Evolutionary conservation across 2,888 invertebrate species (phyloP), one percentile per base, ranked within the genome.

Genomic region (Agrochola lychnidis): DNA sequence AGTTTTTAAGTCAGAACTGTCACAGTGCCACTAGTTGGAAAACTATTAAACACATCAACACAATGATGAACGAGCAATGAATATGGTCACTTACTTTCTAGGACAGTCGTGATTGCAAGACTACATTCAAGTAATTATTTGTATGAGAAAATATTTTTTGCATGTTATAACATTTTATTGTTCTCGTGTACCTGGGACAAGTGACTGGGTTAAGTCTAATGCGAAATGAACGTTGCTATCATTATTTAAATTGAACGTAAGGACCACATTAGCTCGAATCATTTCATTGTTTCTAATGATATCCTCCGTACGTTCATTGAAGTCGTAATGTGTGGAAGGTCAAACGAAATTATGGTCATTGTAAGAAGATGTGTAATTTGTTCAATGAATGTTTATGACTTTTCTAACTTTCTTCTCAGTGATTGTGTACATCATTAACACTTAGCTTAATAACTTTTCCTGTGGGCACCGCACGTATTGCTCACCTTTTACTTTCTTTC

Each of bases 51-150:
- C 69, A 78, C 64, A 78, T 74, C 74, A 75, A 79, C 77, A 89
- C 88, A 90, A 89, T 84, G 81, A 87, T 89, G 88, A 88, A 89
- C 85, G 84, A 87, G 79, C 86, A 83, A 63, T 84, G 82, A 89
- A 90, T 87, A 89, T 91, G 92, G 93, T 92, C 92, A 90, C 80
- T 92, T 89, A 88, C 90, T 94, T 93, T 94, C 92, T 92, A 92
- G 93, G 92, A 91, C 92, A 87, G 77, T 85, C 81, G 85, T 88
- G 87, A 90, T 91, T 91, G 90, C 89, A 78, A 89, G 84, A 85
- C 85, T 81, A 82, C 83, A 78, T 74, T 84, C 79, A 80, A 86
- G 85, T 86, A 89, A 91, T 90, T 90, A 89, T 82, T 85, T 89
- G 86, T 90, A 89, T 92, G 92, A 90, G 92, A 92, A 91, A 89